Base-by-base conservation (phyloP, 2,888 invertebrate species). In the Meandrusa payeni region DNA sequence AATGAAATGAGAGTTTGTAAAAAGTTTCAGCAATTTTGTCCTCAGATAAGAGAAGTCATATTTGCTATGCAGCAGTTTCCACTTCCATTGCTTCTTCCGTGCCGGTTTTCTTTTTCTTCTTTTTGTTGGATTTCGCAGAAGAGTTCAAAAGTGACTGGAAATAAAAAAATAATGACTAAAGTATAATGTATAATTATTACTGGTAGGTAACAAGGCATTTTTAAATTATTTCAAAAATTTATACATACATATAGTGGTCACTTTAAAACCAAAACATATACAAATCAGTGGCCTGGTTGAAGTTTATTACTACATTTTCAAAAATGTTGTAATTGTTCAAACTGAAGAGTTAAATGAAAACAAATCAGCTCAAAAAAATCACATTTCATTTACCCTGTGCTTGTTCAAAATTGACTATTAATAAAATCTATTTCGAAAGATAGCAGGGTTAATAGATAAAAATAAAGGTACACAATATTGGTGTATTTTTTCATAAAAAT, bases 31-130 rank as follows among this genome's bases (percentile, higher is more conserved):
- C 13, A 24, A 28, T 24, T 42, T 44, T 29, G 29, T 39, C 27
- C 37, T 26, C 31, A n/a, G 26, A 13, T 12, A 33, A 24, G 19
- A 31, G 36, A 36, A 43, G 24, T 36, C 44, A 32, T 33, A 41
- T n/a, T 44, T 66, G 75, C 70, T 85, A 86, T 64, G 87, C 86
- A 72, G 77, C 89, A 46, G 89, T 90, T 65, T 90, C 90, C 11
- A 89, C 89, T 72, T 90, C 90, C 87, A 90, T 89, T n/a, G 89
- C 76, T 54, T 89, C 89, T 54, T 89, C 82, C 38, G 89, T 83
- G 50, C 91, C 91, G 54, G 91, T 91, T 52, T 93, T 92, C 92
- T 94, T 95, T 93, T 95, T 95, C 91, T 95, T 96, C 92, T 96
- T 96, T 86, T 96, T 97, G 59, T 93, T 95, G 12, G 95, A 89